Base-by-base conservation (phyloP, 2,797 vertebrate species). In the Bufotes viridis region DNA sequence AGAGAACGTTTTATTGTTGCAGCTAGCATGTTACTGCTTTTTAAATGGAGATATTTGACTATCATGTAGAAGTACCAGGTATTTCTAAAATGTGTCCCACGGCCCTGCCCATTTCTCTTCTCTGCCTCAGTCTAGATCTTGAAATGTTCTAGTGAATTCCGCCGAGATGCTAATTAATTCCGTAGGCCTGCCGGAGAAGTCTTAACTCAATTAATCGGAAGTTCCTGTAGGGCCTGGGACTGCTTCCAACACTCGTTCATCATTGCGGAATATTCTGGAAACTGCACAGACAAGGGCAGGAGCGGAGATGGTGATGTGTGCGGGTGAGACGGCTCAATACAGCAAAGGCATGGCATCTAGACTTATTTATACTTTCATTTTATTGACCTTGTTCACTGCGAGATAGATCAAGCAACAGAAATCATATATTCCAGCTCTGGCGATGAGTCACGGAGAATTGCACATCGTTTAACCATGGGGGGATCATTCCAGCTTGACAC, bases 151-250 rank as follows among this genome's bases (percentile, higher is more conserved):
- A 69, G 81, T 53, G 78, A 79, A 87, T 87, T 89, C 84, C 85
- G 26, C 51, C 5, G 85, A 75, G 85, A 89, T n/a, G 34, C 74
- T 87, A 87, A 89, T 89, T 89, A 87, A 87, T 89, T 79, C 88
- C 14, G 74, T 84, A 78, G 65, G 63, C 60, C 88, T 83, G 88
- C 85, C 72, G 49, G 51, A 82, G 88, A 89, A 82, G 83, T 58
- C 88, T 89, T 89, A 89, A 87, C 84, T 87, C 84, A 89, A 89
- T 89, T 89, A 89, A 89, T 89, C 85, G 53, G 88, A 85, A 87
- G 88, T 87, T 89, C 80, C 88, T 87, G 88, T 89, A 89, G 84
- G 80, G 85, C 80, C 81, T 87, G 85, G 88, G 88, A 89, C 24
- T 26, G 55, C 60, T 29, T 86, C 88, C 88, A 89, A 89, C 26